Percentiles rank a stretch among this genome's conserved stretches.
Conservation (phyloP, 2,797 vertebrate genomes). For the Alcedo quadribrachys region DNA sequence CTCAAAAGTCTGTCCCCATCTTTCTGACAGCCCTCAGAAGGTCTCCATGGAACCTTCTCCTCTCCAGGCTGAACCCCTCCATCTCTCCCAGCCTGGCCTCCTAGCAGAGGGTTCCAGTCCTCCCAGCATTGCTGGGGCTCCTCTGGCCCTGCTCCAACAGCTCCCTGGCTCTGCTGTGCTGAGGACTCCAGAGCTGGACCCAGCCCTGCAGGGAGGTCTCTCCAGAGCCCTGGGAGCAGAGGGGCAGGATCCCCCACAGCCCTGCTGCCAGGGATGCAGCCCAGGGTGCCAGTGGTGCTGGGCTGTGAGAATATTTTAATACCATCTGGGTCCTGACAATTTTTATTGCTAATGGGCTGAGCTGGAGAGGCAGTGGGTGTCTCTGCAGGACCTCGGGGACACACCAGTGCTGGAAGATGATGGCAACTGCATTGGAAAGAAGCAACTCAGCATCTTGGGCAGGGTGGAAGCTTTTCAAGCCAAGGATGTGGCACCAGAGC, state of each 20-base stretch:
- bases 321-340: not conserved
- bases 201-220: not conserved
- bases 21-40: not conserved
- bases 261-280: not conserved
- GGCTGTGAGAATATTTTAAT: not conserved
- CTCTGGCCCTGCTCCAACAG: not conserved
- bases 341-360: not conserved
- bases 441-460: not conserved
- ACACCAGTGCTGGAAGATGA: not conserved
- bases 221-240: not conserved
- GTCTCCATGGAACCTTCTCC: not conserved
- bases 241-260: not conserved
- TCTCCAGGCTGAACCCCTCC: not conserved
- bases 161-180: too few relatives aligned
- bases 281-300: not conserved
- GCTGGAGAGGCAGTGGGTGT: not conserved
- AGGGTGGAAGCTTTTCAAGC: not conserved
- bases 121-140: too few relatives aligned
- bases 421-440: not conserved
- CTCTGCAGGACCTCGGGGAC: not conserved
- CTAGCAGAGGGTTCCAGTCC: not conserved
- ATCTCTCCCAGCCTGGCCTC: not conserved
- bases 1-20: not conserved
- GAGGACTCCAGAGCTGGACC: too few relatives aligned
- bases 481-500: not conserved